phyloP scores from a whole-genome alignment of 1,140 invertebrate species.

The Drosophila gunungcola region DNA sequence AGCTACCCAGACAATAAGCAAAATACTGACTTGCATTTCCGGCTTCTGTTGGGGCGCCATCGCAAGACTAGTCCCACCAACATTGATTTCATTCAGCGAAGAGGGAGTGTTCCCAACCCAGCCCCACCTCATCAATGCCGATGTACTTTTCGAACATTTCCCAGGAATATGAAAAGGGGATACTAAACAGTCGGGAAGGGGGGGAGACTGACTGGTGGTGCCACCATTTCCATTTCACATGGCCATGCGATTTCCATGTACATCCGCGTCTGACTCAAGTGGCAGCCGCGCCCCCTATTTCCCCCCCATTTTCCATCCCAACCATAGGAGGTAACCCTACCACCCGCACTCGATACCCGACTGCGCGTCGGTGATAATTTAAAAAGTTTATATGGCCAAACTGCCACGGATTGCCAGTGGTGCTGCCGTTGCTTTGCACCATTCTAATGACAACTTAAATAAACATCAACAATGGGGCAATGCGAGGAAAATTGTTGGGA shows the following conservation, averaged over 20 bases:
- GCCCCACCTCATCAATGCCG: conserved; percentile 35
- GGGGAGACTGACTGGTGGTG: conserved; percentile 3
- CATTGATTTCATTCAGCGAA: conserved; percentile 26
- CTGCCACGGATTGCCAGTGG: conserved; percentile 45
- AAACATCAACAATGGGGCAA: conserved; percentile 67
- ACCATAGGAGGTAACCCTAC: not conserved
- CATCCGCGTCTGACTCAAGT: conserved; percentile 66
- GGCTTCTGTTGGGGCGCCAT: conserved; percentile 64
- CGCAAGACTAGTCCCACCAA: conserved; percentile 27
- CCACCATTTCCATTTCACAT: conserved; percentile 68
- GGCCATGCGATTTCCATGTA: conserved; percentile 79
- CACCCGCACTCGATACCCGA: conserved; percentile 31
- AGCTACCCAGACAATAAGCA: conserved; percentile 55
- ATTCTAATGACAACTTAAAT: conserved; percentile 83
- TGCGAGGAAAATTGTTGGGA: conserved; percentile 34
- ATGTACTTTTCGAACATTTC: conserved; percentile 60
- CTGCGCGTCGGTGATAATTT: conserved; percentile 77
- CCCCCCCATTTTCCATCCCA: not conserved
- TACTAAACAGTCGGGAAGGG: conserved; percentile 2
- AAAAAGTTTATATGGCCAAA: conserved; percentile 77
- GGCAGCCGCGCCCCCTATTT: conserved; percentile 50
- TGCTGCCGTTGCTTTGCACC: conserved; percentile 54
- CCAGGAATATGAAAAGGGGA: conserved; percentile 47
- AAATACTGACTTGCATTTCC: conserved; percentile 75
- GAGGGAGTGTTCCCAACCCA: conserved; percentile 1